These are phyloP conservation scores for Leucophora obtusa DNA, from an alignment of 2,888 invertebrate genomes.

Conservation along the genomic window DNA sequence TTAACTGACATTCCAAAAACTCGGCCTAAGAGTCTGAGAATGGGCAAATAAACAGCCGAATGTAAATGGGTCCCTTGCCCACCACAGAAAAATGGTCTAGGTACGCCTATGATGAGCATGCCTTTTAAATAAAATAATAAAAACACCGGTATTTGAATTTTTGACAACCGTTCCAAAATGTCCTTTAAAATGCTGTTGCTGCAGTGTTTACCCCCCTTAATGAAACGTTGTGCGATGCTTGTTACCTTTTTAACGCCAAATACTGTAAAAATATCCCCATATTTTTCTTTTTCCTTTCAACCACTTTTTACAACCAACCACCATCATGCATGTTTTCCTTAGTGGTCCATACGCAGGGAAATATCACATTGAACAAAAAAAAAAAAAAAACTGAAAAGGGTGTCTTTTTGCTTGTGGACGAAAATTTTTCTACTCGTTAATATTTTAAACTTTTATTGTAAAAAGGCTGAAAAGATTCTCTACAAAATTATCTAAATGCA, in stretches of 20 bases:
- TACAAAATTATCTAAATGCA: constrained; percentile 9
- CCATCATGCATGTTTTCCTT: neutral
- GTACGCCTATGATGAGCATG: too few relatives aligned
- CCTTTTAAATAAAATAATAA: too few relatives aligned
- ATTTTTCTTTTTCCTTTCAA: neutral
- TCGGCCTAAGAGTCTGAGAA: too few relatives aligned
- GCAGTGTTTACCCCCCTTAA: too few relatives aligned
- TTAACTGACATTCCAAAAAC: too few relatives aligned
- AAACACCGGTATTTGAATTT: too few relatives aligned
- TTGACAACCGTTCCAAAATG: too few relatives aligned
- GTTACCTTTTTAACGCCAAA: neutral
- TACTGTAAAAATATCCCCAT: neutral
- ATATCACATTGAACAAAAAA: constrained; percentile 70
- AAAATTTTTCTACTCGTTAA: constrained; percentile 55
- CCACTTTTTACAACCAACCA: constrained; percentile 22
- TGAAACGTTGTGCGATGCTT: neutral
- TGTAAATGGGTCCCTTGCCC: too few relatives aligned
- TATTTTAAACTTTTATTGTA: constrained; percentile 46
- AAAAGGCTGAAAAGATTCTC: constrained; percentile 22
- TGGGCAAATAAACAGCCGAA: too few relatives aligned
- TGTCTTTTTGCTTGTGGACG: constrained; percentile 66
- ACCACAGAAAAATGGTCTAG: too few relatives aligned
- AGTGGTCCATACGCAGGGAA: constrained; percentile 59
- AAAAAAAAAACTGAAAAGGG: constrained; percentile 70
- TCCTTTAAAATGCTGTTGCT: too few relatives aligned